Percentiles rank a stretch among this genome's conserved stretches.
Evolutionary conservation across 2,797 vertebrate genomes (phyloP).

Genomic region (Hemitrygon akajei): DNA sequence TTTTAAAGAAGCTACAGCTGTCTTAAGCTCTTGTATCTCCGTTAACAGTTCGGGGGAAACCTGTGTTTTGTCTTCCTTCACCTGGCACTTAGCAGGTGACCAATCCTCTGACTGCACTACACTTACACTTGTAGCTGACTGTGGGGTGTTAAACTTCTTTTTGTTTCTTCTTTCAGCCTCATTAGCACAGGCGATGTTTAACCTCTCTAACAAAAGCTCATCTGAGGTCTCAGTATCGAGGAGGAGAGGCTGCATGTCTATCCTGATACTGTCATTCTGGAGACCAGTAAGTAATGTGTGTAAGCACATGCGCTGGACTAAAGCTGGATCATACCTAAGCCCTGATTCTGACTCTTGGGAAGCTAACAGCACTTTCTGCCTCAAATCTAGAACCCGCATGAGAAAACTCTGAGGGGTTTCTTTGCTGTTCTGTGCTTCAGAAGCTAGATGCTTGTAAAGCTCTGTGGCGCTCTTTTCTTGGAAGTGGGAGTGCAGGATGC

Average conservation of each 20-base stretch:
- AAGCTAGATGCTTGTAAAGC: neutral
- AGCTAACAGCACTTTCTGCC: accelerated
- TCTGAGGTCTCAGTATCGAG: neutral
- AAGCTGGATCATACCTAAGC: conserved; percentile 21
- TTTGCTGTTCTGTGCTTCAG: neutral
- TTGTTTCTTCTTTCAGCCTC: too few relatives aligned
- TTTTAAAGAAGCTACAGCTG: too few relatives aligned
- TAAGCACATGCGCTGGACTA: conserved; percentile 42
- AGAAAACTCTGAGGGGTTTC: neutral
- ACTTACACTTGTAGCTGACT: too few relatives aligned
- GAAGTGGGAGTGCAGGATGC: too few relatives aligned
- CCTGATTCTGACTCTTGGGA: conserved; percentile 38
- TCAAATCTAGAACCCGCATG: neutral
- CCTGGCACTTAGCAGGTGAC: too few relatives aligned
- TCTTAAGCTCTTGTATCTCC: too few relatives aligned
- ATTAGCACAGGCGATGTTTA: neutral
- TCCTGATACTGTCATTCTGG: conserved; percentile 39
- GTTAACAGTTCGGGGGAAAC: too few relatives aligned
- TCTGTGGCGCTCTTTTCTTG: neutral
- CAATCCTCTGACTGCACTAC: too few relatives aligned
- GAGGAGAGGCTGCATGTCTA: neutral
- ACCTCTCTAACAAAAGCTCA: neutral
- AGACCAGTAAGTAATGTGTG: conserved; percentile 36
- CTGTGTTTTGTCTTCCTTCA: too few relatives aligned
- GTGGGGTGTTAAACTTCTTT: too few relatives aligned